A percentile compares a stretch with the other conserved stretches of the same genome.
Conservation (phyloP, 2,113 vertebrate species). For the Lophura nycthemera region DNA sequence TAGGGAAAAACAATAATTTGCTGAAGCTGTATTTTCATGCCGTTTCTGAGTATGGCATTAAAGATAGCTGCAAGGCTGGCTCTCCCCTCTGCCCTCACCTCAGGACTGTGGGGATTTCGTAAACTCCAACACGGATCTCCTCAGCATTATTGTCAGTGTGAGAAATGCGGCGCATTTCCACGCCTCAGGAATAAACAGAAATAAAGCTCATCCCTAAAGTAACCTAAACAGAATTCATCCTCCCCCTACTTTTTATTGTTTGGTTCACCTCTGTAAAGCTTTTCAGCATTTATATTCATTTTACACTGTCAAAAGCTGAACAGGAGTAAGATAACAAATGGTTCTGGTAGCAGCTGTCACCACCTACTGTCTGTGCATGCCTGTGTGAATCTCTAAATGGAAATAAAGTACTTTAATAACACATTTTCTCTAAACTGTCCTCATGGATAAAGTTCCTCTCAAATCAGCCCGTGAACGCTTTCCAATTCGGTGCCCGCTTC, state of each 20-base stretch:
- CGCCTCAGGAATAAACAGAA: constrained; percentile 65
- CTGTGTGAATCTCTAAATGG: constrained; percentile 72
- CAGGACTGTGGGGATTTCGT: neutral
- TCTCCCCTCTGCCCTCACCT: neutral
- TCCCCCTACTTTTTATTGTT: constrained; percentile 26
- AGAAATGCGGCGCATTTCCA: neutral
- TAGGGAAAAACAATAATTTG: constrained; percentile 50
- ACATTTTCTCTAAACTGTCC: constrained; percentile 65
- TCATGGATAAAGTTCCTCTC: constrained; percentile 59
- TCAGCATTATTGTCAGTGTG: neutral
- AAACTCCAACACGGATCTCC: neutral
- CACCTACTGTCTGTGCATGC: constrained; percentile 71
- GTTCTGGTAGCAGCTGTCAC: constrained; percentile 68
- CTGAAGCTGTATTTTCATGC: constrained; percentile 32
- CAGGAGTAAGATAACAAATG: constrained; percentile 75
- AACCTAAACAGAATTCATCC: constrained; percentile 44
- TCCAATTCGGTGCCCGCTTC: constrained; percentile 38
- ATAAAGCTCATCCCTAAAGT: constrained; percentile 59
- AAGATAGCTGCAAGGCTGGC: constrained; percentile 20
- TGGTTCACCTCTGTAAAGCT: constrained; percentile 67
- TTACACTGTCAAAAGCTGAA: constrained; percentile 60
- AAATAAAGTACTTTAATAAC: constrained; percentile 76
- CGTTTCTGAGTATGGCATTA: constrained; percentile 16
- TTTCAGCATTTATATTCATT: constrained; percentile 64
- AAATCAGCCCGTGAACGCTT: constrained; percentile 63